A percentile compares a stretch with the other conserved stretches of the same genome.
Evolutionary conservation across 1,140 invertebrate species (phyloP).

Genomic region (Megathymus violae): DNA sequence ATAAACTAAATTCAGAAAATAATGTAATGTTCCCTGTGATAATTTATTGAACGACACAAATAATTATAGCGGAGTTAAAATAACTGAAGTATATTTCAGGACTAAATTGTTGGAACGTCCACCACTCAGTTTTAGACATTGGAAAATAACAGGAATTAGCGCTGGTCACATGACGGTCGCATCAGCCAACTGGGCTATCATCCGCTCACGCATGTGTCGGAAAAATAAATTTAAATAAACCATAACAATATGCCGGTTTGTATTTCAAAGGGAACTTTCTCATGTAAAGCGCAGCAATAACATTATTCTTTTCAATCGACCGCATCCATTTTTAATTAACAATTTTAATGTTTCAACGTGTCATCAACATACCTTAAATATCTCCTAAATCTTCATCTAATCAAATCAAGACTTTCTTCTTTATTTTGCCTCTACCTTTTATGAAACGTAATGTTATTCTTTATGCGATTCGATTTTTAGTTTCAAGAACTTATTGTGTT

Average conservation of each 20-base stretch:
- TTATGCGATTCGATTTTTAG: too few species aligned
- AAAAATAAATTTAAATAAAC: slow-evolving; percentile 74
- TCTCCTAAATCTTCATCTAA: slow-evolving; percentile 25
- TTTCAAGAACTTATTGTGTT: too few species aligned
- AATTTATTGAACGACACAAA: slow-evolving; percentile 20
- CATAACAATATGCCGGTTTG: slow-evolving; percentile 62
- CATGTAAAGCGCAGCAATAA: slow-evolving; percentile 43
- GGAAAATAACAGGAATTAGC: slow-evolving; percentile 55
- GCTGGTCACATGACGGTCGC: slow-evolving; percentile 66
- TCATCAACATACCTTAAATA: slow-evolving; percentile 5
- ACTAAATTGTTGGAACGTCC: slow-evolving; percentile 14
- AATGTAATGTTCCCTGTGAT: slow-evolving; percentile 16
- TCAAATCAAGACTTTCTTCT: background rate
- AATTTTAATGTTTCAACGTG: slow-evolving; percentile 11
- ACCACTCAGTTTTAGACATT: slow-evolving; percentile 57
- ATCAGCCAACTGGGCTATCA: slow-evolving; percentile 61
- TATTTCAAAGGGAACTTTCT: slow-evolving; percentile 58
- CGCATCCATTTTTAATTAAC: slow-evolving; percentile 23
- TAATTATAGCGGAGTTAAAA: slow-evolving; percentile 19
- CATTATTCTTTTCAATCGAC: slow-evolving; percentile 63
- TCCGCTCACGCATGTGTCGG: slow-evolving; percentile 61
- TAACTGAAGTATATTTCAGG: slow-evolving; percentile 10
- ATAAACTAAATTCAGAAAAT: slow-evolving; percentile 29
- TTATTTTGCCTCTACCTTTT: too few species aligned
- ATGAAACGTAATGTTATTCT: too few species aligned